Evolutionary conservation across 2,113 vertebrate species (phyloP).

Genomic region (Ceuthmochares aereus): DNA sequence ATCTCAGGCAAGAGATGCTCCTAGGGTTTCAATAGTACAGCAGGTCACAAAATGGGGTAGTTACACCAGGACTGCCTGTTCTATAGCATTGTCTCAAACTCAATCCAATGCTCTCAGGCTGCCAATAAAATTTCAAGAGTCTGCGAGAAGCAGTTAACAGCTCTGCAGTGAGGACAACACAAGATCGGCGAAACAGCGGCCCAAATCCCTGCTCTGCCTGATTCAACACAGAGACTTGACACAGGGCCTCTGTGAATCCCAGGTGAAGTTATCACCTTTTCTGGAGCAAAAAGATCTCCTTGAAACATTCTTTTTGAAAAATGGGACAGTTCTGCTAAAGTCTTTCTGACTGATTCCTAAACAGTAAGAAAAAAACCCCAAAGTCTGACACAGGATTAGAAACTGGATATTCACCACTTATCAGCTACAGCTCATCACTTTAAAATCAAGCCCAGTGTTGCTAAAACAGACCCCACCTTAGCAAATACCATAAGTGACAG

Average conservation of each 20-base stretch:
- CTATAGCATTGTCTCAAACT: neutral
- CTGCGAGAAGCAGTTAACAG: neutral
- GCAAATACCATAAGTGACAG: constrained; percentile 6
- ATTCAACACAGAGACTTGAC: neutral
- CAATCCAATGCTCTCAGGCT: neutral
- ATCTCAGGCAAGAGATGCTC: neutral
- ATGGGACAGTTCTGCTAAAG: neutral
- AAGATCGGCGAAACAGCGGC: neutral
- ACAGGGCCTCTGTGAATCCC: neutral
- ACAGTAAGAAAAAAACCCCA: neutral
- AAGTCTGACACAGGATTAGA: neutral
- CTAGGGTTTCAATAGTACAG: neutral
- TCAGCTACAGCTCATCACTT: constrained; percentile 28
- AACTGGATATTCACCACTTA: neutral
- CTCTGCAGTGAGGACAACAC: neutral
- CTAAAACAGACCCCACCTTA: neutral
- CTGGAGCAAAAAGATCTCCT: neutral
- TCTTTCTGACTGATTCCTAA: neutral
- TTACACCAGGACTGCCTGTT: neutral
- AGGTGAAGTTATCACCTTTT: neutral
- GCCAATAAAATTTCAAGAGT: neutral
- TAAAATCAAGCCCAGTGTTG: neutral
- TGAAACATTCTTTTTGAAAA: neutral
- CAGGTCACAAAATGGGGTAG: neutral
- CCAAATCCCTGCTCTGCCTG: neutral